A percentile compares a stretch with the other conserved stretches of the same genome.
These are phyloP conservation scores for Cephus pygmeus DNA, from an alignment of 2,888 invertebrate species.

Conservation along the genomic window DNA sequence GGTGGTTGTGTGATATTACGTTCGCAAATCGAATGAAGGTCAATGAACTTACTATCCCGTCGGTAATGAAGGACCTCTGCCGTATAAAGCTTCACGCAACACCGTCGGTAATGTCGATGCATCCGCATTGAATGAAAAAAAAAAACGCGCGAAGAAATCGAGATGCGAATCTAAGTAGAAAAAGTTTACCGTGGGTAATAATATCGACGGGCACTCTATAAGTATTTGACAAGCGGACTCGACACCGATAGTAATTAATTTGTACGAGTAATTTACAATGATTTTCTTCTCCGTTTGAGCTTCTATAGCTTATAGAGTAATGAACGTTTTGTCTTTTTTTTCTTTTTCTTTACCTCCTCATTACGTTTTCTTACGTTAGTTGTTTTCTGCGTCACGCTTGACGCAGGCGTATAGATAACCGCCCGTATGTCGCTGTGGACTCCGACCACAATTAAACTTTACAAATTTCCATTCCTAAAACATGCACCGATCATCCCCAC, in stretches of 20 bases:
- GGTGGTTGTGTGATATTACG: not conserved
- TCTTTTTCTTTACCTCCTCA: not conserved
- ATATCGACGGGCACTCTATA: constrained; percentile 47
- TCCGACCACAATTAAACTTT: not conserved
- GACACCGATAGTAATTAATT: constrained; percentile 53
- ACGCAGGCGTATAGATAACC: not conserved
- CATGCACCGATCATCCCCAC: not conserved
- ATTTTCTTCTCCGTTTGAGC: constrained; percentile 44
- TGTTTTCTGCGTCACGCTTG: not conserved
- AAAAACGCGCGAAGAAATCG: constrained; percentile 9
- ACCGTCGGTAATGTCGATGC: not conserved
- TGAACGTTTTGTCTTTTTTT: constrained; percentile 40
- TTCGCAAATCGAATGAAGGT: not conserved
- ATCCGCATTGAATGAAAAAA: constrained; percentile 15
- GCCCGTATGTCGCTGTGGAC: not conserved
- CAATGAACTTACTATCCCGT: not conserved
- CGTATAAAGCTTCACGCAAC: not conserved
- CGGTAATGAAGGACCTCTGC: not conserved
- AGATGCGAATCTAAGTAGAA: constrained; percentile 45
- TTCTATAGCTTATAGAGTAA: constrained; percentile 48
- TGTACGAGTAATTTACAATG: constrained; percentile 50
- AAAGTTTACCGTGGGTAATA: constrained; percentile 40
- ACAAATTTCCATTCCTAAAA: not conserved
- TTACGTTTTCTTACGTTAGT: not conserved
- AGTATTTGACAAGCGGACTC: constrained; percentile 53